A percentile compares a stretch with the other conserved stretches of the same genome.
Evolutionary conservation across 2,888 invertebrate species (phyloP).

Genomic region (Halocaridina rubra): DNA sequence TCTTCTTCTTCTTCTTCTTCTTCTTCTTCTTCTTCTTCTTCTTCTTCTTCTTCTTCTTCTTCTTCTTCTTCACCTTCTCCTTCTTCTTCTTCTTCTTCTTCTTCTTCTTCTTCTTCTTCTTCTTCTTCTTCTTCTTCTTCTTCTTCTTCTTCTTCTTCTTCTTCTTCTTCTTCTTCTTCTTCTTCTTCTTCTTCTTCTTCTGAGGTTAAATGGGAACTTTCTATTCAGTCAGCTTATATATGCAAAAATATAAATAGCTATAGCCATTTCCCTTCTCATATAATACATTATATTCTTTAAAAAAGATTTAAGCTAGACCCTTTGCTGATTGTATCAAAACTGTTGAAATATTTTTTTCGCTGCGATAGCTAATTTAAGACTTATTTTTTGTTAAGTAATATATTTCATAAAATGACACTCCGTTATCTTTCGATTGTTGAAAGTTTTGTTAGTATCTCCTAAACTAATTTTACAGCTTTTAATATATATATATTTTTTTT

Average conservation of each 20-base stretch:
- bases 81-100: background rate
- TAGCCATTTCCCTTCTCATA: background rate
- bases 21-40: background rate
- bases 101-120: background rate
- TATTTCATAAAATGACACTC: too few relatives aligned
- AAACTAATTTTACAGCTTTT: too few relatives aligned
- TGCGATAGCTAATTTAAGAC: too few relatives aligned
- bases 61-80: background rate
- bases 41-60: background rate
- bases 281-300: background rate
- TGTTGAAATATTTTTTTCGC: too few relatives aligned
- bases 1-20: conserved; percentile 14
- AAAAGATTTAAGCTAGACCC: background rate
- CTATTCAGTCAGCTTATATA: background rate
- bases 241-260: background rate
- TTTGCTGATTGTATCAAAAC: background rate
- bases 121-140: background rate
- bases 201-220: background rate
- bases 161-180: background rate
- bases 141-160: background rate
- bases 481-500: too few relatives aligned
- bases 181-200: background rate
- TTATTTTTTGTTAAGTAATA: too few relatives aligned
- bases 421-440: too few relatives aligned
- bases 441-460: too few relatives aligned